These are phyloP conservation scores for Drosophila pseudotakahashii DNA, from an alignment of 2,888 invertebrate genomes.

Conservation along the genomic window DNA sequence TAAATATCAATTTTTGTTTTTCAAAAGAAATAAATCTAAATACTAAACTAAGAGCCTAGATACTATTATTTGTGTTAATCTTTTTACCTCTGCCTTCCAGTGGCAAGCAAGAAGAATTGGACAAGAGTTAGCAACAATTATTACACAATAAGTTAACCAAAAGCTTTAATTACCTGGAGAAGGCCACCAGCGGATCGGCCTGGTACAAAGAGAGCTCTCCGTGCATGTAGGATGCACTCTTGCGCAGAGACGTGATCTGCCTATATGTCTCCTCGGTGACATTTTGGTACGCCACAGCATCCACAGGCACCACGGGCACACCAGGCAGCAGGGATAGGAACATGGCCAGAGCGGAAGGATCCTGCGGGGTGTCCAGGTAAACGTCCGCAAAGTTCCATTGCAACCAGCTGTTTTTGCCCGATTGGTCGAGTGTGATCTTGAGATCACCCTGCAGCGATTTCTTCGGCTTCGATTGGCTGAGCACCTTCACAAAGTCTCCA, in stretches of 20 bases:
- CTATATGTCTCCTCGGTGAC: slow-evolving; percentile 60
- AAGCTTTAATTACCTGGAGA: slow-evolving; percentile 87
- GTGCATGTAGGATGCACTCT: slow-evolving; percentile 88
- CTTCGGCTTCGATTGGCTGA: slow-evolving; percentile 62
- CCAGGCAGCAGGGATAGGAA: slow-evolving; percentile 92
- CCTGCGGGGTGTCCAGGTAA: slow-evolving; percentile 45
- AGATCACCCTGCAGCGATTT: slow-evolving; percentile 74
- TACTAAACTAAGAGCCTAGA: no score
- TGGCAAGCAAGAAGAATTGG: slow-evolving; percentile 35
- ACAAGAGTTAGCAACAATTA: slow-evolving; percentile 8
- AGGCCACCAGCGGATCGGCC: slow-evolving; percentile 86
- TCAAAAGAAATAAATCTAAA: no score
- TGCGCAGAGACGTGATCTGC: slow-evolving; percentile 84
- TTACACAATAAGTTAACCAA: not conserved
- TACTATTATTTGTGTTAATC: not conserved
- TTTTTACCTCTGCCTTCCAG: slow-evolving; percentile 71
- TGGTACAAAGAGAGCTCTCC: slow-evolving; percentile 85
- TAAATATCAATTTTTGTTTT: no score
- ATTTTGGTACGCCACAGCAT: slow-evolving; percentile 58
- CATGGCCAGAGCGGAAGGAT: slow-evolving; percentile 86
- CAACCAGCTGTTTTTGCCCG: slow-evolving; percentile 79
- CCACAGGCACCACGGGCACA: slow-evolving; percentile 87
- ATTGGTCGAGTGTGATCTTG: slow-evolving; percentile 58
- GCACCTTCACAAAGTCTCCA: slow-evolving; percentile 75
- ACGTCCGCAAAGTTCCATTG: slow-evolving; percentile 83